Conservation (phyloP, 2,797 vertebrate genomes). For the Macroramphosus scolopax region DNA sequence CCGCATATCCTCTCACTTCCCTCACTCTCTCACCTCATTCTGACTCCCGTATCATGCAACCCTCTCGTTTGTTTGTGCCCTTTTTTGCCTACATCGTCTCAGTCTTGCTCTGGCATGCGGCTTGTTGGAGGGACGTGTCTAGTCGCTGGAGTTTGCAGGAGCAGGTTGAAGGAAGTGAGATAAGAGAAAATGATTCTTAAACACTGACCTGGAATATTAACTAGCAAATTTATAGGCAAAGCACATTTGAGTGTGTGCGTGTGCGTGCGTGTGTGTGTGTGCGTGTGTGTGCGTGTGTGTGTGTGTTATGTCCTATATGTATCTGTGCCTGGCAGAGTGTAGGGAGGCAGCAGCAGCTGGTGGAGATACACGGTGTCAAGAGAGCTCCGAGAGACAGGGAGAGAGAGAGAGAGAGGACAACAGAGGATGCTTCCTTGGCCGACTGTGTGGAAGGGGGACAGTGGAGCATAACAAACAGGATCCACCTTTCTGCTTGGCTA, state of each 20-base stretch:
- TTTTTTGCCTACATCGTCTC: not conserved
- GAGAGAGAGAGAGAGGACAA: constrained; percentile 49
- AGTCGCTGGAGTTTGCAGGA: constrained; percentile 12
- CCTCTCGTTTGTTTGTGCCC: constrained; percentile 39
- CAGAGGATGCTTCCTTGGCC: constrained; percentile 81
- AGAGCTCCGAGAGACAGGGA: constrained; percentile 58
- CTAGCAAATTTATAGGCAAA: not conserved
- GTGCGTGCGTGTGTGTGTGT: too few species aligned
- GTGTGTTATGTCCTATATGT: constrained; percentile 36
- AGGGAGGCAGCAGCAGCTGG: constrained; percentile 66
- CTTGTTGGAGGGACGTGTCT: constrained; percentile 1
- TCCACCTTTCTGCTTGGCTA: constrained; percentile 97
- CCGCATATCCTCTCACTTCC: constrained; percentile 67
- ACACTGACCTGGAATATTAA: constrained; percentile 21
- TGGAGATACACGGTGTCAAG: constrained; percentile 69
- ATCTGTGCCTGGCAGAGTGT: constrained; percentile 52
- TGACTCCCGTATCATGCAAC: constrained; percentile 40
- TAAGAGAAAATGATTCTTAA: constrained; percentile 11
- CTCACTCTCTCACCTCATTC: constrained; percentile 55
- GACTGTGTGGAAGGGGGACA: constrained; percentile 81
- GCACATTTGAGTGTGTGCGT: too few species aligned
- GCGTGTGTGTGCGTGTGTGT: too few species aligned
- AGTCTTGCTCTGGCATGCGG: constrained; percentile 17
- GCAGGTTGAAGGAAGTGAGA: constrained; percentile 29
- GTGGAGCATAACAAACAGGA: constrained; percentile 96